Evolutionary conservation across 1,140 invertebrate species (phyloP).

Genomic region (Drosophila oshimai): DNA sequence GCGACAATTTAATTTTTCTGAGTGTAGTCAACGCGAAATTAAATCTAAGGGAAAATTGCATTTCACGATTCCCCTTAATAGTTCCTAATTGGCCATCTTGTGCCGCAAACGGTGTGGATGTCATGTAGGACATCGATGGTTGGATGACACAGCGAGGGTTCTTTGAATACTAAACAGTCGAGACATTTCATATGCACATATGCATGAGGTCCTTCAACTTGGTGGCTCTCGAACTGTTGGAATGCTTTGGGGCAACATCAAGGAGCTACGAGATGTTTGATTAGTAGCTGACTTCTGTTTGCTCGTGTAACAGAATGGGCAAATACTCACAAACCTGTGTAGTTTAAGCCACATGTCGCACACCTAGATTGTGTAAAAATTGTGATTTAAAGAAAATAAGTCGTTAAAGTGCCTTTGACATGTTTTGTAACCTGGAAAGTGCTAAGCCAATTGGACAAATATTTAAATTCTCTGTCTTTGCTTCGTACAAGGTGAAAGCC

Average conservation of each 20-base stretch:
- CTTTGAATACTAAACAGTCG: slow-evolving; percentile 30
- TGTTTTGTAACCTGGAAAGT: too few relatives aligned
- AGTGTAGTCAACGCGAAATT: neutral
- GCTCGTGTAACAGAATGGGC: neutral
- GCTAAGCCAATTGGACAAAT: too few relatives aligned
- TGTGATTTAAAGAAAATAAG: neutral
- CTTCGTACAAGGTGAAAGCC: too few relatives aligned
- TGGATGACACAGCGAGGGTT: neutral
- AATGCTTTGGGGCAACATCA: neutral
- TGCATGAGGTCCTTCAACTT: slow-evolving; percentile 33
- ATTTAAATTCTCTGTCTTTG: too few relatives aligned
- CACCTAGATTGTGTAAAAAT: too few relatives aligned
- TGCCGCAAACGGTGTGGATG: slow-evolving; percentile 14
- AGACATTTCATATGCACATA: neutral
- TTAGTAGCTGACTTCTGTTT: neutral
- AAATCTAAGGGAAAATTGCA: neutral
- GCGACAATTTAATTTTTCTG: too few relatives aligned
- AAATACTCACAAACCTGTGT: neutral
- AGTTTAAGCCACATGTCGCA: neutral
- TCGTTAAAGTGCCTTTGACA: too few relatives aligned
- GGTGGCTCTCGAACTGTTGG: neutral
- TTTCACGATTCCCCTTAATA: neutral
- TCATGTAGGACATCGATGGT: slow-evolving; percentile 11
- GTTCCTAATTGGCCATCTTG: slow-evolving; percentile 23
- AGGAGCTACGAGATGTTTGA: neutral